Percentiles rank a stretch among this genome's conserved stretches.
Evolutionary conservation across 2,113 vertebrate genomes (phyloP).

Genomic region (Vireo altiloquus): DNA sequence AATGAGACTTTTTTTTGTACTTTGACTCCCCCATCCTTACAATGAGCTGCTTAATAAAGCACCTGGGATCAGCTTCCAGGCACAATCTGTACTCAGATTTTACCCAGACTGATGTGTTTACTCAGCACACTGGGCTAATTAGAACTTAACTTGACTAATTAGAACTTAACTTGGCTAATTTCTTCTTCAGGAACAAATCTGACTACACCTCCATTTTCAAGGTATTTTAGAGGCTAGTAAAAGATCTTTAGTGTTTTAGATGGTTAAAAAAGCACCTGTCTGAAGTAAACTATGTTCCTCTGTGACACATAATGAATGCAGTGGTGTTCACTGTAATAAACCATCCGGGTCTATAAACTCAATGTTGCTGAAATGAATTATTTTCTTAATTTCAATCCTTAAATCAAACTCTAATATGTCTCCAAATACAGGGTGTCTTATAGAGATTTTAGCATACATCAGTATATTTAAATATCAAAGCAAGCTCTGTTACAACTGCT

Average conservation of each 20-base stretch:
- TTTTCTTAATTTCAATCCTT: not conserved
- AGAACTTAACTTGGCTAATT: not conserved
- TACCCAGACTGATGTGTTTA: not conserved
- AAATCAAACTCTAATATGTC: not conserved
- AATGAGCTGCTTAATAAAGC: not conserved
- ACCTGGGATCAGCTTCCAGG: not conserved
- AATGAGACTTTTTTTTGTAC: not conserved
- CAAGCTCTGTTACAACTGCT: not conserved
- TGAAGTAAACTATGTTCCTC: not conserved
- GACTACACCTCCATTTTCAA: not conserved
- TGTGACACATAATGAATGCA: not conserved
- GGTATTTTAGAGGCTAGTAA: not conserved
- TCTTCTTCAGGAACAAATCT: not conserved
- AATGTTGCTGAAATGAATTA: not conserved
- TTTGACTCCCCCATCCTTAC: not conserved
- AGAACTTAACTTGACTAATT: not conserved
- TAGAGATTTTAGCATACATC: not conserved
- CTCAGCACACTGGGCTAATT: not conserved
- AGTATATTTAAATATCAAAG: not conserved
- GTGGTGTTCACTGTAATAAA: not conserved
- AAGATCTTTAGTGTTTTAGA: not conserved
- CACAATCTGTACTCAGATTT: not conserved
- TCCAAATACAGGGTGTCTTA: not conserved
- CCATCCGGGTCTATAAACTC: not conserved
- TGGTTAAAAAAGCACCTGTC: not conserved